Evolutionary conservation across 2,888 invertebrate genomes (phyloP).

Genomic region (Tinea trinotella): DNA sequence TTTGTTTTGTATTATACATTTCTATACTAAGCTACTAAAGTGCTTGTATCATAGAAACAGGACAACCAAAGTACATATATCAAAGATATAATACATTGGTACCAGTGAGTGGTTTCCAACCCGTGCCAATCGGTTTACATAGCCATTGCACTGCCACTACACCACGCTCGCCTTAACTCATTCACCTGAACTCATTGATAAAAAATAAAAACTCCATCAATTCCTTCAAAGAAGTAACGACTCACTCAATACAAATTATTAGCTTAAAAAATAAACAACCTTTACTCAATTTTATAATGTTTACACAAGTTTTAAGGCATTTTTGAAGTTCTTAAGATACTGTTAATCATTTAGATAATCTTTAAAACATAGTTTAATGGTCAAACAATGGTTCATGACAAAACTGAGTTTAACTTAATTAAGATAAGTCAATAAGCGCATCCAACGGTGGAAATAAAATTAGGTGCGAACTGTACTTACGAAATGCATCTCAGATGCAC

Average conservation of each 20-base stretch:
- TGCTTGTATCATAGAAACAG: too few species aligned
- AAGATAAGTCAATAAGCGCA: constrained; percentile 9
- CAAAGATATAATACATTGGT: too few species aligned
- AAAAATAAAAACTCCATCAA: not conserved
- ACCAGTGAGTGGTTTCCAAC: too few species aligned
- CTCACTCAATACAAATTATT: too few species aligned
- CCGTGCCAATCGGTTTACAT: too few species aligned
- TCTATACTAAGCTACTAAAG: too few species aligned
- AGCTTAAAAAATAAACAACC: too few species aligned
- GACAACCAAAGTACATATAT: too few species aligned
- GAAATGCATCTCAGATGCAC: not conserved
- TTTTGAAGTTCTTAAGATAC: not conserved
- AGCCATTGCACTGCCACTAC: too few species aligned
- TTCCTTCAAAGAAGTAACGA: not conserved
- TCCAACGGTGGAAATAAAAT: constrained; percentile 5
- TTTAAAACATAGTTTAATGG: constrained; percentile 1
- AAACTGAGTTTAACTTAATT: not conserved
- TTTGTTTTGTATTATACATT: too few species aligned
- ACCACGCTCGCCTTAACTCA: too few species aligned
- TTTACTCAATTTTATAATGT: too few species aligned
- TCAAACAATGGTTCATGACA: constrained; percentile 4
- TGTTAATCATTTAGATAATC: not conserved
- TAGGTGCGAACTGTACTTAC: constrained; percentile 8
- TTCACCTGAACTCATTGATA: not conserved
- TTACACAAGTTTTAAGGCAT: not conserved